Percentiles rank a stretch among this genome's conserved stretches.
These are phyloP conservation scores for Crocodylus rhombifer DNA, from an alignment of 2,797 vertebrate species.

Conservation along the genomic window DNA sequence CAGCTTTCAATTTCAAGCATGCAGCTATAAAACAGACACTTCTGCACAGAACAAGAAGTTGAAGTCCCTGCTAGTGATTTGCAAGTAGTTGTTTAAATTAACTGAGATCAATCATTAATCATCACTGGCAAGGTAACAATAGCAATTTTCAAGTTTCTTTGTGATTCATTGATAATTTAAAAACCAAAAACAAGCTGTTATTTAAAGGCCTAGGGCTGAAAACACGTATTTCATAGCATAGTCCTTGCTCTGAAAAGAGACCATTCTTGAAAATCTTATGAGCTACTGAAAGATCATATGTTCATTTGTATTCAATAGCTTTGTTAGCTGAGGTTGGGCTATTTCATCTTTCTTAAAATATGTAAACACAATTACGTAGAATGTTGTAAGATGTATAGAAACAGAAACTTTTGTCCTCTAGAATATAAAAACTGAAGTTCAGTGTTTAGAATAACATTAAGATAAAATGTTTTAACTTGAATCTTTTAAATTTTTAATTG, in stretches of 20 bases:
- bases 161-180: background rate
- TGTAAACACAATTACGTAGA: background rate
- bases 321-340: background rate
- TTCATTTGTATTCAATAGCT: background rate
- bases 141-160: background rate
- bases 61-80: too few species aligned
- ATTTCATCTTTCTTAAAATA: background rate
- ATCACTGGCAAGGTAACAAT: too few species aligned
- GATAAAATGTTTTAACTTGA: background rate
- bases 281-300: background rate
- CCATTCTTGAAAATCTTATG: background rate
- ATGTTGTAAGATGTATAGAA: background rate
- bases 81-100: too few species aligned
- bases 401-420: background rate
- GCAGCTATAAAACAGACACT: too few species aligned
- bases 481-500: too few species aligned
- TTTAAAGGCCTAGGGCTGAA: rapidly evolving
- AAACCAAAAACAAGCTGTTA: background rate
- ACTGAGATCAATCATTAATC: too few species aligned
- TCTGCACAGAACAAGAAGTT: too few species aligned
- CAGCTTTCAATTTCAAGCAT: too few species aligned
- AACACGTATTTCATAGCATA: background rate
- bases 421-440: background rate
- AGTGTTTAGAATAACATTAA: background rate
- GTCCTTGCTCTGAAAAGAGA: background rate